Evolutionary conservation across 2,888 invertebrate genomes (phyloP).

Genomic region (Iphiclides podalirius): DNA sequence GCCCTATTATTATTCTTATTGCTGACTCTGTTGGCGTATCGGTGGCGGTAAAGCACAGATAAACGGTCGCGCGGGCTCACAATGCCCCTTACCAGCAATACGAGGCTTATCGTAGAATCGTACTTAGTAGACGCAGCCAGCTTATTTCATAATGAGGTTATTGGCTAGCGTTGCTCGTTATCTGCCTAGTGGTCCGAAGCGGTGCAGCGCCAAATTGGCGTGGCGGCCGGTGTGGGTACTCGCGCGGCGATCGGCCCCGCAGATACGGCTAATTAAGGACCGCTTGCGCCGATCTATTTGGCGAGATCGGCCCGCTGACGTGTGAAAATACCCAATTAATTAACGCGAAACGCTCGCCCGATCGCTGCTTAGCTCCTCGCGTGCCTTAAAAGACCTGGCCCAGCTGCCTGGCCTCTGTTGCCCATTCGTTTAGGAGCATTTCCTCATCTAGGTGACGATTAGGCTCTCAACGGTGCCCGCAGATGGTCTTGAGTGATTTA

Average conservation of each 20-base stretch:
- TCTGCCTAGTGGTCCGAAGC: constrained; percentile 62
- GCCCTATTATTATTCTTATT: too few relatives aligned
- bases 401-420: constrained; percentile 48
- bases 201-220: constrained; percentile 76
- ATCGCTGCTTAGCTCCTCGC: constrained; percentile 64
- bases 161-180: constrained; percentile 73
- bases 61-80: constrained; percentile 4
- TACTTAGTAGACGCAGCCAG: constrained; percentile 56
- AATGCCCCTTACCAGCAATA: constrained; percentile 34
- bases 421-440: constrained; percentile 51
- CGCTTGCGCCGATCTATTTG: constrained; percentile 75
- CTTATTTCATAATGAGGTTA: constrained; percentile 79
- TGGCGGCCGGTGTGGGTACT: constrained; percentile 66
- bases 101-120: constrained; percentile 48
- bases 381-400: constrained; percentile 53
- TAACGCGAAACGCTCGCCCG: constrained; percentile 66
- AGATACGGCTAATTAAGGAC: constrained; percentile 78
- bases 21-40: too few relatives aligned
- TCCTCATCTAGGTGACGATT: constrained; percentile 36
- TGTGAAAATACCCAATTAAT: constrained; percentile 81
- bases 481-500: constrained; percentile 12
- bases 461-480: constrained; percentile 15
- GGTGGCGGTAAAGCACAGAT: too few relatives aligned
- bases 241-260: constrained; percentile 64
- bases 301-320: constrained; percentile 77